Conservation (phyloP, 2,888 invertebrate genomes). For the Horisme vitalbata region DNA sequence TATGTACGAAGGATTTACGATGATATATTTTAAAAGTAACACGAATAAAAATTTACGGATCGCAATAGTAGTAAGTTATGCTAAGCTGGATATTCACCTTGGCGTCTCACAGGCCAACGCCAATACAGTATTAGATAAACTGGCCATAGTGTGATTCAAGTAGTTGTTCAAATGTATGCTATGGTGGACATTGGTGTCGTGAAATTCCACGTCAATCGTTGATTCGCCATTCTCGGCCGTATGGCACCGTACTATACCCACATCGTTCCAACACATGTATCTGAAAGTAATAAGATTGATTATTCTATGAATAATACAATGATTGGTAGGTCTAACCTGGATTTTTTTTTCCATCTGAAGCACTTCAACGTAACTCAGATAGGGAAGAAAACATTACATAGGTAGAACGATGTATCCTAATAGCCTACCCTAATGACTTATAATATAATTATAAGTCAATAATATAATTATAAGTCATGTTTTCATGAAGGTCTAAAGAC, state of each 20-base stretch:
- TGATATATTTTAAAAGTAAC: too few relatives aligned
- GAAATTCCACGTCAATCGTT: conserved; percentile 97
- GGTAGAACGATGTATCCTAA: too few relatives aligned
- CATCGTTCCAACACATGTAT: conserved; percentile 94
- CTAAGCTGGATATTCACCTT: conserved; percentile 84
- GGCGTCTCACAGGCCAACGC: conserved; percentile 89
- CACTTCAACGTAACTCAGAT: too few relatives aligned
- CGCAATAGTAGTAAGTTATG: too few relatives aligned
- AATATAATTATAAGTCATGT: too few relatives aligned
- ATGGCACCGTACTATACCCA: conserved; percentile 94
- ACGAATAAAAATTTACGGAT: too few relatives aligned
- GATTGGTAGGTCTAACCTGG: too few relatives aligned
- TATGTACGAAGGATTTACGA: too few relatives aligned
- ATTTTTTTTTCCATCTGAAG: neutral
- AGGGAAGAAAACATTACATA: too few relatives aligned
- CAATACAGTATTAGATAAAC: conserved; percentile 90
- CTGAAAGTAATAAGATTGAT: conserved; percentile 42
- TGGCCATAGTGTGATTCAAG: conserved; percentile 93
- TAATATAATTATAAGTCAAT: too few relatives aligned
- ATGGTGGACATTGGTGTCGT: conserved; percentile 94
- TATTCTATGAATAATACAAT: neutral
- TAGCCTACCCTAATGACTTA: too few relatives aligned
- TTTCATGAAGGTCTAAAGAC: too few relatives aligned
- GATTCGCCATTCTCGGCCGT: conserved; percentile 87
- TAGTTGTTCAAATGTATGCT: conserved; percentile 95